A percentile compares a stretch with the other conserved stretches of the same genome.
These are phyloP conservation scores for Phalacrocorax carbo DNA, from an alignment of 2,113 vertebrate genomes.

Conservation along the genomic window DNA sequence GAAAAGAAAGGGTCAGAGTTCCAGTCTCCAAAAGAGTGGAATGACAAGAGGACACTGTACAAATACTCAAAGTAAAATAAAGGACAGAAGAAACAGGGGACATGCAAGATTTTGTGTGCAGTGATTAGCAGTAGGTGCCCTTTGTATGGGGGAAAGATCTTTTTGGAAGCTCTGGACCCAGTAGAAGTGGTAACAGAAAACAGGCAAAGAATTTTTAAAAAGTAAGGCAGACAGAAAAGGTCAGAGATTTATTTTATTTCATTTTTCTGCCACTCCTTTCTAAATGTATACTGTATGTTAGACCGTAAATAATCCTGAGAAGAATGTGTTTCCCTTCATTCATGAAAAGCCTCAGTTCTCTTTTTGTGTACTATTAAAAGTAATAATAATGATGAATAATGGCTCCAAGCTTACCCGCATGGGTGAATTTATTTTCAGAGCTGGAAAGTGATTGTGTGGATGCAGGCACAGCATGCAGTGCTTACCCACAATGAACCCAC, in stretches of 20 bases:
- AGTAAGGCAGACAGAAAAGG: background rate
- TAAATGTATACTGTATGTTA: background rate
- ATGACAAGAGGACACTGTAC: background rate
- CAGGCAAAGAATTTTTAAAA: background rate
- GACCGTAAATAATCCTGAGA: background rate
- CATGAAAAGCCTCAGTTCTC: background rate
- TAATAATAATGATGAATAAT: background rate
- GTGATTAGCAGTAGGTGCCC: background rate
- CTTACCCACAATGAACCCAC: background rate
- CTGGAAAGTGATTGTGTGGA: background rate
- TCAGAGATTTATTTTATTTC: background rate
- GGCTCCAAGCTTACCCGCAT: background rate
- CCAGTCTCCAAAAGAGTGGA: background rate
- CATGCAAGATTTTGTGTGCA: background rate
- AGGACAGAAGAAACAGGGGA: background rate
- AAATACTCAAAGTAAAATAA: background rate
- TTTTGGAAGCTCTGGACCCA: background rate
- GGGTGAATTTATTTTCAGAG: background rate
- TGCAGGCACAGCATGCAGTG: background rate
- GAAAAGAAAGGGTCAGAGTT: background rate
- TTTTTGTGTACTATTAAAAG: background rate
- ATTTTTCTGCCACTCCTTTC: background rate
- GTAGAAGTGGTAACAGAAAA: background rate
- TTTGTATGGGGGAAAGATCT: background rate
- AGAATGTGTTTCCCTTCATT: background rate